A percentile compares a stretch with the other conserved stretches of the same genome.
phyloP scores from a whole-genome alignment of 2,888 invertebrate species.

The Cyrtodaria siliqua region DNA sequence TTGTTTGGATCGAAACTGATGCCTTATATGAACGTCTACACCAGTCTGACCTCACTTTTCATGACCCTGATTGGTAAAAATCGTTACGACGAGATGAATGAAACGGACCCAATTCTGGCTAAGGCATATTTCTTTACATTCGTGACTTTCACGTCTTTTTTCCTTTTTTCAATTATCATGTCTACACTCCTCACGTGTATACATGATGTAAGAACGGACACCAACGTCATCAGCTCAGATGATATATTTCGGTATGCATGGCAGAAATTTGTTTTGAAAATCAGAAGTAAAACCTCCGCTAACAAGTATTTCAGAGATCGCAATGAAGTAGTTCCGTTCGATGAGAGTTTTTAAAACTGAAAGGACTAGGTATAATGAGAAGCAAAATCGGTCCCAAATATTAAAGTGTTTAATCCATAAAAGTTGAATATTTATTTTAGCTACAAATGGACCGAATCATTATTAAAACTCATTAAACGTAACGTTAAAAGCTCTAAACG shows the following conservation, averaged over 20 bases:
- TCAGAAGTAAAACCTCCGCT: not conserved
- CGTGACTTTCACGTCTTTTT: slow-evolving; percentile 64
- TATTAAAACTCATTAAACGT: too few relatives aligned
- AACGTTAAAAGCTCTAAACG: too few relatives aligned
- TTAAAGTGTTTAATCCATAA: too few relatives aligned
- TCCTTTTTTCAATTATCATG: slow-evolving; percentile 67
- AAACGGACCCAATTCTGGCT: slow-evolving; percentile 61
- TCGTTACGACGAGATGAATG: slow-evolving; percentile 62
- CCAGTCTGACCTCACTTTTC: slow-evolving; percentile 65
- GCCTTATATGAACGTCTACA: slow-evolving; percentile 63
- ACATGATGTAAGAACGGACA: not conserved
- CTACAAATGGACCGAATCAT: too few relatives aligned
- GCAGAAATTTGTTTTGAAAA: not conserved
- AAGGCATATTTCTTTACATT: slow-evolving; percentile 70
- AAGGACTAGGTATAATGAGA: too few relatives aligned
- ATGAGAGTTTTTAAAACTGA: not conserved
- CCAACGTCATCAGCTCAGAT: not conserved
- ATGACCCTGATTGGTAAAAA: slow-evolving; percentile 71
- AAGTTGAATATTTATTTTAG: too few relatives aligned
- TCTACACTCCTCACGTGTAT: not conserved
- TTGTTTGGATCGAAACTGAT: slow-evolving; percentile 64
- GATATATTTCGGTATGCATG: not conserved
- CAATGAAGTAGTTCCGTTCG: too few relatives aligned
- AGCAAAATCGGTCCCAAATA: too few relatives aligned
- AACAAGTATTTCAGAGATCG: too few relatives aligned